Evolutionary conservation across 2,797 vertebrate genomes (phyloP), one percentile per base, ranked within the genome.

Genomic region (Sebastolobus alascanus): DNA sequence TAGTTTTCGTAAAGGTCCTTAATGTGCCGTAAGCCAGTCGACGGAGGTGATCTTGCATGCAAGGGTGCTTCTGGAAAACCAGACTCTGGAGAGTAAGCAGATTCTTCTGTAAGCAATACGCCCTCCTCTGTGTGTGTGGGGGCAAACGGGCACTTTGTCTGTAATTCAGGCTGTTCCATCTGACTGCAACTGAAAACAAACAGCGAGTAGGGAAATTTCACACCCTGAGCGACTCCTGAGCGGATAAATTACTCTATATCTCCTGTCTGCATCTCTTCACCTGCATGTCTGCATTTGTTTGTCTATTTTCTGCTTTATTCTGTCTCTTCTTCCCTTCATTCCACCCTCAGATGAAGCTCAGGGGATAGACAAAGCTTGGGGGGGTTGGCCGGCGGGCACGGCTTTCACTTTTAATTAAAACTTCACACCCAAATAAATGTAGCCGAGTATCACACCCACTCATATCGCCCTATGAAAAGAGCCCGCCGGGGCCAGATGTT

Each of bases 321-420:
- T 79, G 69, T 65, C 61, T 66, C 75, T 75, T 80, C 33, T 37
- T 68, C 67, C 13, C 12, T 52, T 80, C 71, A 20, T 65, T 83
- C 65, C 60, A 58, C 31, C 35, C 77, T 75, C 72, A 79, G 79
- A 80, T 80, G 58, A 84, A 78, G 73, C 84, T 86, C 73, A 38
- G 69, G 55, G 75, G 67, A 79, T 20, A 80, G 83, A 90, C 67
- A 80, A 87, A 87, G 81, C 85, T 84, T 59, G 18, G 40, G 69
- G 54, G 37, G 75, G 73, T 63, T 75, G 73, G 69, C 83, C 25
- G 66, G 37, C 31, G 63, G 88, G 90, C 90, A 92, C 91, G 84
- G 10, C 89, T 94, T 94, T 94, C 92, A 89, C 86, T 93, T 95
- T 93, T 95, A 95, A 95, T 96, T 95, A 96, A 96, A 95, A 92